These are phyloP conservation scores for Eulimnadia texana DNA, from an alignment of 1,140 invertebrate species.

Conservation along the genomic window DNA sequence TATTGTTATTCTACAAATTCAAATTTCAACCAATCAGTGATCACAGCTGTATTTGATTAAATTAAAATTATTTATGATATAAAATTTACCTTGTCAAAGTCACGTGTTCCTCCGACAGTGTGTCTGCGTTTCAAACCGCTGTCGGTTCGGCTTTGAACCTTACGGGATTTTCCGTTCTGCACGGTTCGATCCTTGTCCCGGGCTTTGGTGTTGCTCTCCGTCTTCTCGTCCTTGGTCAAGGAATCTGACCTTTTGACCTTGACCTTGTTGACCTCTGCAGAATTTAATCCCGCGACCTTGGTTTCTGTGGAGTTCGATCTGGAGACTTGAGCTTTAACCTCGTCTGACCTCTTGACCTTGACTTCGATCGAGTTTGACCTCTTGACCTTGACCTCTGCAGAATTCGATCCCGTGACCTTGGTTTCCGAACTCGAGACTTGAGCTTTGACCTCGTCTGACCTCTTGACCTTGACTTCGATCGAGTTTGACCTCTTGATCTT, in stretches of 20 bases:
- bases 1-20: too few species aligned
- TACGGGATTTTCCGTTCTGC: conserved; percentile 6
- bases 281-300: conserved; percentile 3
- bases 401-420: conserved; percentile 3
- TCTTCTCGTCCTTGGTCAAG: conserved; percentile 60
- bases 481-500: neutral
- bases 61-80: too few species aligned
- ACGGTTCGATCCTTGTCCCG: conserved; percentile 26
- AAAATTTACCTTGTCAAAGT: conserved; percentile 55
- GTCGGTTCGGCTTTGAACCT: conserved; percentile 51
- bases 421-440: neutral
- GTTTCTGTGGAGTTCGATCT: neutral
- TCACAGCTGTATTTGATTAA: too few species aligned
- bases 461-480: neutral
- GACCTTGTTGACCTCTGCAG: neutral
- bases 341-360: conserved; percentile 11
- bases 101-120: conserved; percentile 77
- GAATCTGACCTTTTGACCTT: conserved; percentile 41
- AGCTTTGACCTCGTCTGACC: conserved; percentile 2
- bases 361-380: neutral
- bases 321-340: neutral
- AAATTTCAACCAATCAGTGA: too few species aligned
- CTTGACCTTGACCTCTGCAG: neutral
- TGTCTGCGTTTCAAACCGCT: conserved; percentile 71
- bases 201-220: conserved; percentile 50